A percentile compares a stretch with the other conserved stretches of the same genome.
phyloP scores from a whole-genome alignment of 2,113 vertebrate species.

The Dasyurus viverrinus region DNA sequence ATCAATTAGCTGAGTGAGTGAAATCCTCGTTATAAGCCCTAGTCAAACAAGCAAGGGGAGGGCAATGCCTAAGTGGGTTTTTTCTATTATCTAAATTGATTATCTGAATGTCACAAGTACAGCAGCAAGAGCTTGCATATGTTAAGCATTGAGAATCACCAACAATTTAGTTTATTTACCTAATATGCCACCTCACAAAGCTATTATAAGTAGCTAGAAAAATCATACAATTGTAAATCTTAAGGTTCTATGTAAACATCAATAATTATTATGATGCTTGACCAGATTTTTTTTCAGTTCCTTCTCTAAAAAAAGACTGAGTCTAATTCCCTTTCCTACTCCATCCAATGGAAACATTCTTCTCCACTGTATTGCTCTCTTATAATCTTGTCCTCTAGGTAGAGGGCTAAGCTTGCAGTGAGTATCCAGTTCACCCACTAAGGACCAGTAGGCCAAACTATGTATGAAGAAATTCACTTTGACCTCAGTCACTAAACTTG shows the following conservation, averaged over 20 bases:
- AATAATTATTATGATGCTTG: background rate
- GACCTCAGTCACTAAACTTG: too few species aligned
- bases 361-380: background rate
- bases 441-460: too few species aligned
- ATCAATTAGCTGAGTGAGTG: background rate
- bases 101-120: background rate
- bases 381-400: too few species aligned
- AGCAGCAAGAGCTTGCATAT: background rate
- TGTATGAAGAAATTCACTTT: too few species aligned
- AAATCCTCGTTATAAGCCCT: background rate
- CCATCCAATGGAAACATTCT: background rate
- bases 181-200: background rate
- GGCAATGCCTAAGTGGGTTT: background rate
- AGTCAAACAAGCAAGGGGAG: background rate
- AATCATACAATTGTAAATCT: background rate
- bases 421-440: too few species aligned
- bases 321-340: background rate
- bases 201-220: background rate
- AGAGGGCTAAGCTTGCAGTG: too few species aligned
- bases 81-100: background rate
- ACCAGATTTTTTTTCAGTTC: background rate
- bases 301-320: background rate
- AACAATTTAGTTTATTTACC: background rate
- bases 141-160: background rate
- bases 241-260: background rate